Base-by-base conservation (phyloP, 2,888 invertebrate genomes). In the Tubulanus polymorphus region DNA sequence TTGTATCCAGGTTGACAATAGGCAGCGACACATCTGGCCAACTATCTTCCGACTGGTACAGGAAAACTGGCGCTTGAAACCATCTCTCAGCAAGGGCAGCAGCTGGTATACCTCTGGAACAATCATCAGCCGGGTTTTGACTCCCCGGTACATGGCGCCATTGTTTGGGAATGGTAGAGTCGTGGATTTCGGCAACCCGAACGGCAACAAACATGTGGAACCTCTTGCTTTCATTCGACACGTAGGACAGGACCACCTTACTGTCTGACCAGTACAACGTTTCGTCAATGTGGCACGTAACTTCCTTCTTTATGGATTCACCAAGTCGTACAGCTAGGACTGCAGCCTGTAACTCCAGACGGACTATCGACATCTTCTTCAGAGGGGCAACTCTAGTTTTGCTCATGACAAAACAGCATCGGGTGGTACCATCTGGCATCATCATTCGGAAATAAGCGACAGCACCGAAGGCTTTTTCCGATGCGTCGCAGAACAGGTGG, bases 381-480 rank as follows among this genome's bases (percentile, higher is more conserved):
- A 54, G 25, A 2, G 54, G 54, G 10, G 51, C 54, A 10, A 54
- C 35, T 26, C 45, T 28, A 10, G 37, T 20, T 27, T 53, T 54
- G 37, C 37, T 27, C 18, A 54, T 41, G 2, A 55, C 28, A 25
- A 55, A 52, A 3, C 51, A 27, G n/a, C 54, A 54, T 5, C 32
- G 25, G 15, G 37, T 29, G n/a, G 6, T 5, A 23, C 51, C 52
- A 37, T 35, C 20, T n/a, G n/a, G 8, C 28, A 37, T n/a, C 8
- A 53, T 20, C 3, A 54, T 10, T 18, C 54, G 53, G n/a, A 54
- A 25, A 29, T 54, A 54, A 12, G 53, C 20, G 50, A 53, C 54
- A 15, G 51, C 51, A 8, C 52, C 23, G 20, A 35, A 53, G 3
- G 20, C 54, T 27, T 26, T 26, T 27, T 37, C 23, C n/a, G 51